phyloP scores from a whole-genome alignment of 2,888 invertebrate species.

The Coenonympha glycerion region DNA sequence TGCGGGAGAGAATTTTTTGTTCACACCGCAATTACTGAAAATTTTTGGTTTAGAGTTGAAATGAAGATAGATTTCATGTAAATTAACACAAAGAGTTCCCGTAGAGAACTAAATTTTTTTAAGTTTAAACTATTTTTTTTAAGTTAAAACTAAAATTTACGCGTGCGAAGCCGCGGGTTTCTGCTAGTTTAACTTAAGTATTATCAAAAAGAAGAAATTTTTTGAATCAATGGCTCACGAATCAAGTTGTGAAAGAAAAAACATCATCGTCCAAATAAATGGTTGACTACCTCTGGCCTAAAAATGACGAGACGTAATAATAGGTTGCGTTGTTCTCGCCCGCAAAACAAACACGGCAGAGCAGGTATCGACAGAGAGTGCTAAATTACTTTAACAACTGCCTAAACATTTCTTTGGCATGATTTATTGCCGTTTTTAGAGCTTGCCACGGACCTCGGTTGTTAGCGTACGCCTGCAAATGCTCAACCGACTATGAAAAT shows the following conservation, averaged over 20 bases:
- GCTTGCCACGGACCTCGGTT: not conserved
- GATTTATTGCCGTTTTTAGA: slow-evolving; percentile 21
- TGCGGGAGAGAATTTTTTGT: no score
- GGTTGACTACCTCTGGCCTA: slow-evolving; percentile 41
- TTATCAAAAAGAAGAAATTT: not conserved
- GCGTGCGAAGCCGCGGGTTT: no score
- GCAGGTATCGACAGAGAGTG: slow-evolving; percentile 37
- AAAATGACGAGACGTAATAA: slow-evolving; percentile 26
- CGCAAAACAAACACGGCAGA: slow-evolving; percentile 73
- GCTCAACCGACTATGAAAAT: no score
- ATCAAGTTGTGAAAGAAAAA: slow-evolving; percentile 36
- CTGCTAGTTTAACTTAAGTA: no score
- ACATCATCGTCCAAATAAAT: not conserved
- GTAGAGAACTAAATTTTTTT: no score
- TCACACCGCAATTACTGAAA: no score
- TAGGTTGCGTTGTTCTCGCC: slow-evolving; percentile 59
- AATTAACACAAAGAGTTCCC: no score
- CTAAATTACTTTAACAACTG: slow-evolving; percentile 46
- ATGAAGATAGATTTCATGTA: no score
- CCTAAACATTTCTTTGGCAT: slow-evolving; percentile 24
- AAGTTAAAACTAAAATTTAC: no score
- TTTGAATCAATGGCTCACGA: not conserved
- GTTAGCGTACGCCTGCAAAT: not conserved
- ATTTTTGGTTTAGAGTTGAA: no score
- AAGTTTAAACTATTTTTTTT: no score